These are phyloP conservation scores for Drosophila pandora DNA, from an alignment of 1,140 invertebrate species.

Conservation along the genomic window DNA sequence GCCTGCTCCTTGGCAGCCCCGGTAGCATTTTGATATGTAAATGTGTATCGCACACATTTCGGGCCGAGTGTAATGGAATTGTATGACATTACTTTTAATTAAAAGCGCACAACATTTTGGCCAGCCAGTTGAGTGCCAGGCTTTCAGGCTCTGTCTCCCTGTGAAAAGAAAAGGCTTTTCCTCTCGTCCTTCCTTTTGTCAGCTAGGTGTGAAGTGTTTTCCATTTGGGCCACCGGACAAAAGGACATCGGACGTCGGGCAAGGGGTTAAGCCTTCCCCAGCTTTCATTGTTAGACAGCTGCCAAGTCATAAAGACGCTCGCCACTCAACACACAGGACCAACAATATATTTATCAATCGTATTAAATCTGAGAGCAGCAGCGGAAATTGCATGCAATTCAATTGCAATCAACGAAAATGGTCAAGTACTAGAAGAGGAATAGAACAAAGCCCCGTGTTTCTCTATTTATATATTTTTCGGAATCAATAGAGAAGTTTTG, in stretches of 20 bases:
- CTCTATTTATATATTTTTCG: neutral
- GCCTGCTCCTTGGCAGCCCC: constrained; percentile 27
- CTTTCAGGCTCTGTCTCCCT: constrained; percentile 34
- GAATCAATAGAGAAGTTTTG: neutral
- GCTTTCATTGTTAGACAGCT: constrained; percentile 48
- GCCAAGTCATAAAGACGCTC: constrained; percentile 56
- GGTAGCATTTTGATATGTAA: constrained; percentile 75
- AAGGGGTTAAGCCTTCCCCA: constrained; percentile 49
- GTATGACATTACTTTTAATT: constrained; percentile 83
- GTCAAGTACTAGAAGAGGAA: constrained; percentile 21
- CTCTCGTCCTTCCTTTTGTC: constrained; percentile 51
- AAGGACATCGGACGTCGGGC: neutral
- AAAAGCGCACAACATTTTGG: constrained; percentile 82
- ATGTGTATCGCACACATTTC: constrained; percentile 79
- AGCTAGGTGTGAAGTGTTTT: constrained; percentile 62
- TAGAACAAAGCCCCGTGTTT: constrained; percentile 11
- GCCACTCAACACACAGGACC: constrained; percentile 12
- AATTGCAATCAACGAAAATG: constrained; percentile 66
- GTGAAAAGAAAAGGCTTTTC: constrained; percentile 31
- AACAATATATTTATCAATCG: constrained; percentile 60
- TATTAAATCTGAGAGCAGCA: constrained; percentile 67
- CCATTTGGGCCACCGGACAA: constrained; percentile 29
- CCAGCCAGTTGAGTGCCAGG: constrained; percentile 61
- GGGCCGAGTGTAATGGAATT: constrained; percentile 79
- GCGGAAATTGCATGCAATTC: constrained; percentile 75